Base-by-base conservation (phyloP, 2,113 vertebrate genomes). In the Calidris pygmaea region DNA sequence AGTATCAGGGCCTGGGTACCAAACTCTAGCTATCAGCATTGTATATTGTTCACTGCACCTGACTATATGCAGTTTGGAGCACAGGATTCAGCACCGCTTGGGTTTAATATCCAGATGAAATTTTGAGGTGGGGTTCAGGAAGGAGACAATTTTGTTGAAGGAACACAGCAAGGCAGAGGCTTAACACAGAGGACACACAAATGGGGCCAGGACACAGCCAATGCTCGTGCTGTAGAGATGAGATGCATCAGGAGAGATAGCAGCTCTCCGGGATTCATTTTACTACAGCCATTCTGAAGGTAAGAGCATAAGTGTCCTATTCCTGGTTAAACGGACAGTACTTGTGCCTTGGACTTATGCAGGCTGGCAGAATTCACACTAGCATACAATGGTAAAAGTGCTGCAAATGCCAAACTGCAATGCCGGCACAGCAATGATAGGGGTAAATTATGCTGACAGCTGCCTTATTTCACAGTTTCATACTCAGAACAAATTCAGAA, bases 401-500 rank as follows among this genome's bases (percentile, higher is more conserved):
- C 56, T 68, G 43, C 77, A 89, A 93, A 60, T 3, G 20, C 70
- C 66, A 59, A 90, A 75, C 34, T 90, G 47, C 81, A 89, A 2
- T 26, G 70, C 52, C 8, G 5, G 91, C 81, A 87, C 35, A 91
- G 70, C 65, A 87, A 23, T 7, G 70, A 89, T 1, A 53, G 37
- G 32, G 48, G 19, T 29, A 94, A 93, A 66, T 87, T 68, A 93
- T 56, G 39, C 34, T 85, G 89, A 94, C 91, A 94, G 81, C 81
- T 95, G 96, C 70, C 66, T 91, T 85, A 66, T 87, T 73, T 85
- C 83, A 85, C 59, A 77, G 75, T 90, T 78, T 82, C 80, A 48
- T 20, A 90, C 52, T 85, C 73, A 35, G 73, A 95, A 66, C n/a
- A 73, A 90, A 85, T 88, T 95, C 91, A 56, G 55, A 90, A 91